Evolutionary conservation across 2,113 vertebrate species (phyloP).

Genomic region (Axis porcinus): DNA sequence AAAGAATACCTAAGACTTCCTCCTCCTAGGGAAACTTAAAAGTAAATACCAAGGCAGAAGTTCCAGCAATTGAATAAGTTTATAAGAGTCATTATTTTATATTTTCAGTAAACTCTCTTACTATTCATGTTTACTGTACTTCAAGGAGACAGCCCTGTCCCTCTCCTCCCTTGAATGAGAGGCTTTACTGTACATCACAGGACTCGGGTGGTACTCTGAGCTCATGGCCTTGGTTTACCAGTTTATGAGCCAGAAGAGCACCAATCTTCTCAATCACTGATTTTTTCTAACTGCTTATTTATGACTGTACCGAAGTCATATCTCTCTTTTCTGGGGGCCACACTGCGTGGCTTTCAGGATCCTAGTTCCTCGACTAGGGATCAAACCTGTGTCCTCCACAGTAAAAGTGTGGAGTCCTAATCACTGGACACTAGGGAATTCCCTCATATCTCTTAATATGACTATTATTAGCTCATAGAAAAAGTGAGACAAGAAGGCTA

Average conservation of each 20-base stretch:
- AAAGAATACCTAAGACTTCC: background rate
- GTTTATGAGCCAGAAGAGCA: background rate
- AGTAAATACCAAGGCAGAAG: conserved; percentile 3
- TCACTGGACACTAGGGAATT: background rate
- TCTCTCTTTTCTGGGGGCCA: background rate
- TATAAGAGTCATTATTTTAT: background rate
- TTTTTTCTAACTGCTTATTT: background rate
- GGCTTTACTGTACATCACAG: background rate
- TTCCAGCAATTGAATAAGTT: background rate
- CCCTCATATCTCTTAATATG: background rate
- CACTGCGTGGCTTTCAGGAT: background rate
- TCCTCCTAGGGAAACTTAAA: background rate
- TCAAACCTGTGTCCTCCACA: background rate
- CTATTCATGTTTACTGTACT: background rate
- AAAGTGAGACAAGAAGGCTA: background rate
- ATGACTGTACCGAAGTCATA: background rate
- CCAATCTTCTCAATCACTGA: background rate
- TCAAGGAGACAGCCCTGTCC: background rate
- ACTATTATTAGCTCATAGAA: background rate
- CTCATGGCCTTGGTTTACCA: background rate
- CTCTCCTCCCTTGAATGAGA: background rate
- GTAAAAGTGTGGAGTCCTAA: background rate
- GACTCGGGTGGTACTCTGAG: background rate
- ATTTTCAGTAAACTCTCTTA: background rate
- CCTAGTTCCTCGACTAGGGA: background rate